Conservation (phyloP, 2,888 invertebrate genomes). For the Plemyria rubiginata region DNA sequence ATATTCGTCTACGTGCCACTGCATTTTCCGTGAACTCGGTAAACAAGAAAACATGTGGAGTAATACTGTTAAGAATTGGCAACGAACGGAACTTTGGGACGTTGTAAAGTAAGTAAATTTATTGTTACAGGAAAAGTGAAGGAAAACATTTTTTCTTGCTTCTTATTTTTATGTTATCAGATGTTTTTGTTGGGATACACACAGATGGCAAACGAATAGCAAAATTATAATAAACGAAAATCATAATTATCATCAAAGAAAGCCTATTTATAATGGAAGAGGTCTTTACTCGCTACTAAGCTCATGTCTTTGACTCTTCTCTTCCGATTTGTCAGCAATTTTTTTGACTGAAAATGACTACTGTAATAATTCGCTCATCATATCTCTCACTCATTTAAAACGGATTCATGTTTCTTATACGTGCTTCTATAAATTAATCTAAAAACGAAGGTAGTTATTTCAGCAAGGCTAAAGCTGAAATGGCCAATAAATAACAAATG, state of each 20-base stretch:
- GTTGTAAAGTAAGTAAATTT: slow-evolving; percentile 18
- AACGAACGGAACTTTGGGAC: slow-evolving; percentile 12
- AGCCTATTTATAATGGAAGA: no score
- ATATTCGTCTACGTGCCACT: slow-evolving; percentile 28
- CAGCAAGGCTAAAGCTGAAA: slow-evolving; percentile 10
- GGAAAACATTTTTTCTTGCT: no score
- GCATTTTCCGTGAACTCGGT: slow-evolving; percentile 31
- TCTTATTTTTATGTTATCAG: no score
- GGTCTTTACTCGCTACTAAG: no score
- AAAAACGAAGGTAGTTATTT: background rate
- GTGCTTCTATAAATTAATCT: background rate
- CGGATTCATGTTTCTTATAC: no score
- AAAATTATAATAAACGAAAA: no score
- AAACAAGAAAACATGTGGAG: slow-evolving; percentile 30
- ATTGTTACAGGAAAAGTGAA: slow-evolving; percentile 3
- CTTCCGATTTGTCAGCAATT: no score
- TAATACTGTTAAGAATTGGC: slow-evolving; percentile 29
- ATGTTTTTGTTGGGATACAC: background rate
- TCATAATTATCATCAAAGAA: background rate
- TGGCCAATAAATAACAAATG: slow-evolving; percentile 25
- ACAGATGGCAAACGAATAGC: no score
- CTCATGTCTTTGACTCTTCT: no score
- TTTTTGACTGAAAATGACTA: no score
- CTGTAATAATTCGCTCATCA: no score
- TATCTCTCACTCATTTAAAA: no score